phyloP scores from a whole-genome alignment of 2,113 vertebrate species.

The Syngnathus typhle region DNA sequence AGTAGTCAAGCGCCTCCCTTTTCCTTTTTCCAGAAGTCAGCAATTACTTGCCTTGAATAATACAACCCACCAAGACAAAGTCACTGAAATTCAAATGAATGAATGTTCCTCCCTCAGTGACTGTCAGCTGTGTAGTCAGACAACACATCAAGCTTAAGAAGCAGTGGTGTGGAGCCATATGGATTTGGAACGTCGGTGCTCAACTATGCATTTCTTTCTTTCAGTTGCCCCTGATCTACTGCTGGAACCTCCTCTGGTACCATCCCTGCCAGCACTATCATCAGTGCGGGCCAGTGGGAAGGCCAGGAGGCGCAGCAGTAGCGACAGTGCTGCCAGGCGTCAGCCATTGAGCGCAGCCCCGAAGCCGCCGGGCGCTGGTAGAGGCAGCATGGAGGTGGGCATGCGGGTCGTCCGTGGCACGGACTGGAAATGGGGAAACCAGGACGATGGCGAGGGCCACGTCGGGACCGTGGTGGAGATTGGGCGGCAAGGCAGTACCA shows the following conservation, averaged over 20 bases:
- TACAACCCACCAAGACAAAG: conserved; percentile 21
- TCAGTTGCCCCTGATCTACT: conserved; percentile 69
- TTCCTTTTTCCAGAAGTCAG: conserved; percentile 46
- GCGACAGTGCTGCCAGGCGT: conserved; percentile 38
- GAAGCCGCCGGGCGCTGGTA: conserved; percentile 43
- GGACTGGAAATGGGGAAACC: conserved; percentile 97
- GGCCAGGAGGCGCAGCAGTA: conserved; percentile 41
- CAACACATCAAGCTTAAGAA: not conserved
- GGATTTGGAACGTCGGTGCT: not conserved
- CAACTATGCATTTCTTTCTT: conserved; percentile 3
- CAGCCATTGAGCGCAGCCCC: conserved; percentile 41
- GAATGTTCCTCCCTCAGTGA: conserved; percentile 19
- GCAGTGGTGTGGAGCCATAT: not conserved
- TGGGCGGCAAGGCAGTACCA: conserved; percentile 90
- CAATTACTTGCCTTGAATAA: conserved; percentile 32
- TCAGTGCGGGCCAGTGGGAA: conserved; percentile 40
- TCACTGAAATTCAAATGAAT: conserved; percentile 20
- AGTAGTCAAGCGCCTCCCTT: conserved; percentile 42
- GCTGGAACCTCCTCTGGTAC: conserved; percentile 60
- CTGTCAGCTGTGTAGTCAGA: conserved; percentile 12
- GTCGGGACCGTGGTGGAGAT: conserved; percentile 96
- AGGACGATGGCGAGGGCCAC: conserved; percentile 93
- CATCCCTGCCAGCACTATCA: conserved; percentile 48
- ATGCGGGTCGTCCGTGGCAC: conserved; percentile 92
- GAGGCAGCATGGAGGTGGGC: conserved; percentile 90